Evolutionary conservation across 2,888 invertebrate genomes (phyloP).

Genomic region (Latrodectus hesperus): DNA sequence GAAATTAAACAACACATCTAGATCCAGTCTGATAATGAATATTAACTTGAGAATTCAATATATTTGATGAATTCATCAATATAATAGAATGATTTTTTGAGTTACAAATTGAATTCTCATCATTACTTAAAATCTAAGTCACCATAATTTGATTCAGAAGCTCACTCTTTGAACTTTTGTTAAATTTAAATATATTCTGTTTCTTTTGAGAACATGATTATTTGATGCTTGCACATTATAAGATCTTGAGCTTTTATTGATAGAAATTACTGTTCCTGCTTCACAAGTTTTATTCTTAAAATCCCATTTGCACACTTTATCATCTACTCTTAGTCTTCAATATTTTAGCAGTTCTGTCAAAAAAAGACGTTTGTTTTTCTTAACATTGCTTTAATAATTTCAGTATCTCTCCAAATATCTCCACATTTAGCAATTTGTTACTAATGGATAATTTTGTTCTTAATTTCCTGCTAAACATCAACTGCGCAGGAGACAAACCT

Average conservation of each 20-base stretch:
- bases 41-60: background rate
- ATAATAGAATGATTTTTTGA: background rate
- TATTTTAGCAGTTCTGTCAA: background rate
- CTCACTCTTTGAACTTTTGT: background rate
- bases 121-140: too few relatives aligned
- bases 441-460: background rate
- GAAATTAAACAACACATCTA: background rate
- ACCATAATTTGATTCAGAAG: too few relatives aligned
- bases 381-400: background rate
- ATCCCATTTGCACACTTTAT: too few relatives aligned
- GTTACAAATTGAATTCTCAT: background rate
- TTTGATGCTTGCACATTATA: background rate
- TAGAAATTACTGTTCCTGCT: too few relatives aligned
- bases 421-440: background rate
- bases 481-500: background rate
- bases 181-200: background rate
- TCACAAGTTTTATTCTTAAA: too few relatives aligned
- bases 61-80: background rate
- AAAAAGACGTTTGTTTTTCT: background rate
- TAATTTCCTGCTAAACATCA: conserved; percentile 20
- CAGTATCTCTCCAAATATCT: background rate
- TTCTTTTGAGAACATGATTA: background rate
- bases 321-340: too few relatives aligned
- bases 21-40: background rate
- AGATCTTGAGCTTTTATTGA: background rate